A percentile compares a stretch with the other conserved stretches of the same genome.
Evolutionary conservation across 2,113 vertebrate species (phyloP).

Genomic region (Arothron firmamentum): DNA sequence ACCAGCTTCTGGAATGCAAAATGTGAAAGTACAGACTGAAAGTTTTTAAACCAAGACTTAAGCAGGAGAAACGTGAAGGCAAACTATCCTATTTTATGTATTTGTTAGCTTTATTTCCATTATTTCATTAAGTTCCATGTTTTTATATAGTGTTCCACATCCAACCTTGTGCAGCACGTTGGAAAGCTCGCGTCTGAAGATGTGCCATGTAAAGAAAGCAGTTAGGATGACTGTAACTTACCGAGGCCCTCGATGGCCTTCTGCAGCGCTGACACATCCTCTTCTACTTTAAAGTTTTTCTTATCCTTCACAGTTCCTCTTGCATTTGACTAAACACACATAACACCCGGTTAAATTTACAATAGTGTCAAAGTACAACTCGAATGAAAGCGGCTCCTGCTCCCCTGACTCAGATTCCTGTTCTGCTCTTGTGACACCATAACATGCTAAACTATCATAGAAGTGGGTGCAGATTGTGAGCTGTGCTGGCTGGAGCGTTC

Average conservation of each 20-base stretch:
- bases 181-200: not conserved
- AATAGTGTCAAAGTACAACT: not conserved
- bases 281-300: conserved; percentile 72
- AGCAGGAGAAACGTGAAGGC: too few relatives aligned
- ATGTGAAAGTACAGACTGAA: too few relatives aligned
- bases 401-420: not conserved
- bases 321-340: conserved; percentile 65
- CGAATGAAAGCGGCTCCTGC: not conserved
- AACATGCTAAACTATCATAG: too few relatives aligned
- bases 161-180: not conserved
- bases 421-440: not conserved
- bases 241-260: conserved; percentile 82
- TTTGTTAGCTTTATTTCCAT: too few relatives aligned
- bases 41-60: too few relatives aligned
- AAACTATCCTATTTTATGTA: too few relatives aligned
- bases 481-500: not conserved
- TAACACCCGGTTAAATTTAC: not conserved
- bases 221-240: conserved; percentile 51
- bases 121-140: too few relatives aligned
- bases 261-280: conserved; percentile 76
- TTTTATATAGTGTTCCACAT: too few relatives aligned
- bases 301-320: conserved; percentile 78
- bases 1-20: too few relatives aligned
- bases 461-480: too few relatives aligned
- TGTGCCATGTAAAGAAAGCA: not conserved